phyloP scores from a whole-genome alignment of 1,140 invertebrate species.

The Aplysia californica region DNA sequence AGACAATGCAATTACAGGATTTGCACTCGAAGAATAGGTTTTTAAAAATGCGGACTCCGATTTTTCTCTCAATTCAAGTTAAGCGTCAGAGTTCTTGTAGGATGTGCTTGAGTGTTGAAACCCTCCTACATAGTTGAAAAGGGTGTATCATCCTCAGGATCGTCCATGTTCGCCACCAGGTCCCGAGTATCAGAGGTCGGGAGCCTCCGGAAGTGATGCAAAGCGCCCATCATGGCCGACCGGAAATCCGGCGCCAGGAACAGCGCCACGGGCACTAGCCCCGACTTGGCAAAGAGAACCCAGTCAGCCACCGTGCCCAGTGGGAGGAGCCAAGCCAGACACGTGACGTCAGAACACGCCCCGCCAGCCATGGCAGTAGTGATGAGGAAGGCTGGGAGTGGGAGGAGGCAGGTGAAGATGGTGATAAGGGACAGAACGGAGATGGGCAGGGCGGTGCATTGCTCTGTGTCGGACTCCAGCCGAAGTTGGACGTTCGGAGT shows the following conservation, averaged over 20 bases:
- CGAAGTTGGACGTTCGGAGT: constrained; percentile 27
- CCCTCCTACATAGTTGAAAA: constrained; percentile 30
- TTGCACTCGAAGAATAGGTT: no score
- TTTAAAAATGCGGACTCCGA: no score
- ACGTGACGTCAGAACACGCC: constrained; percentile 13
- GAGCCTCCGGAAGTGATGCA: constrained; percentile 33
- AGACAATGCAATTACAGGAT: not conserved
- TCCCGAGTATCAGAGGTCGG: constrained; percentile 32
- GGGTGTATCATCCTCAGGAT: constrained; percentile 27
- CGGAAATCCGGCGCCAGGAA: constrained; percentile 28
- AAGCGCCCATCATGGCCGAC: constrained; percentile 13
- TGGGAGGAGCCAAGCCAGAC: constrained; percentile 32
- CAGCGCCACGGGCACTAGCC: constrained; percentile 32
- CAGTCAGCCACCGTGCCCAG: constrained; percentile 36
- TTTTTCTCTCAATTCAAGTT: not conserved
- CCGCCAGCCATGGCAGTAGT: constrained; percentile 29
- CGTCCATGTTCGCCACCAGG: constrained; percentile 19
- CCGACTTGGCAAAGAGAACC: constrained; percentile 39
- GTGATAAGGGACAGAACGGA: constrained; percentile 23
- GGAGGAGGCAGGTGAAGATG: constrained; percentile 22
- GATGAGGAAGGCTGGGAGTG: constrained; percentile 33
- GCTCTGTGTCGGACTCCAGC: constrained; percentile 33
- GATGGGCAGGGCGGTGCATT: constrained; percentile 15
- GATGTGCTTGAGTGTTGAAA: not conserved
- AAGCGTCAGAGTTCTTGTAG: not conserved